Conservation (phyloP, 2,113 vertebrate species). For the Ctenodactylus gundi region DNA sequence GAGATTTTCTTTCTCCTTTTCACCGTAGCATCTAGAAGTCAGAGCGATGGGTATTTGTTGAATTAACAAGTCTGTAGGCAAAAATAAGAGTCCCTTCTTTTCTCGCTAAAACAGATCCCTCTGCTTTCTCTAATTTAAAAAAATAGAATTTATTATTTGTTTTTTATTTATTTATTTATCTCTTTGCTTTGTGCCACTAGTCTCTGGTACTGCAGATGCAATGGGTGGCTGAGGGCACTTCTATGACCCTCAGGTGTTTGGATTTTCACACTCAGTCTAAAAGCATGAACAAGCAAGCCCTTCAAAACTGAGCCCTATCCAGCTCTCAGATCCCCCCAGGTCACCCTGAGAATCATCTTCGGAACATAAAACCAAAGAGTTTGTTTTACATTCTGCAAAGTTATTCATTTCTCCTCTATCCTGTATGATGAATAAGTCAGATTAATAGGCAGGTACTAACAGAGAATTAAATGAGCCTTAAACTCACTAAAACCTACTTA, state of each 20-base stretch:
- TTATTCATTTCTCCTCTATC: conserved; percentile 24
- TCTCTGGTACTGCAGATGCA: neutral
- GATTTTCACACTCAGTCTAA: neutral
- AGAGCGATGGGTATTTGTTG: neutral
- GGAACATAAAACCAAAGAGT: conserved; percentile 41
- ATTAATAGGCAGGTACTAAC: conserved; percentile 48
- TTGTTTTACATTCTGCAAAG: conserved; percentile 50
- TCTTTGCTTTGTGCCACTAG: neutral
- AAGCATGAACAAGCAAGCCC: neutral
- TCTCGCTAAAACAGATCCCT: neutral
- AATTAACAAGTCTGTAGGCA: neutral
- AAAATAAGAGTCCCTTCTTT: neutral
- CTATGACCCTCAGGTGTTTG: neutral
- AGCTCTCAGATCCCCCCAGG: neutral
- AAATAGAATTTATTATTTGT: too few relatives aligned
- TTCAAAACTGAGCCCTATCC: neutral
- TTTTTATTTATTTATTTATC: too few relatives aligned
- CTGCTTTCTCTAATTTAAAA: too few relatives aligned
- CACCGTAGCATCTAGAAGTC: neutral
- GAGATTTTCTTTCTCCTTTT: neutral
- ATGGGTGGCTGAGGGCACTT: neutral
- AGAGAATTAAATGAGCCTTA: conserved; percentile 49
- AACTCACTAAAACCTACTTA: conserved; percentile 53
- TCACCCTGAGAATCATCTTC: neutral
- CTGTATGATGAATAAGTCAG: conserved; percentile 37